These are phyloP conservation scores for Hippolais icterina DNA, from an alignment of 2,113 vertebrate species.

Conservation along the genomic window DNA sequence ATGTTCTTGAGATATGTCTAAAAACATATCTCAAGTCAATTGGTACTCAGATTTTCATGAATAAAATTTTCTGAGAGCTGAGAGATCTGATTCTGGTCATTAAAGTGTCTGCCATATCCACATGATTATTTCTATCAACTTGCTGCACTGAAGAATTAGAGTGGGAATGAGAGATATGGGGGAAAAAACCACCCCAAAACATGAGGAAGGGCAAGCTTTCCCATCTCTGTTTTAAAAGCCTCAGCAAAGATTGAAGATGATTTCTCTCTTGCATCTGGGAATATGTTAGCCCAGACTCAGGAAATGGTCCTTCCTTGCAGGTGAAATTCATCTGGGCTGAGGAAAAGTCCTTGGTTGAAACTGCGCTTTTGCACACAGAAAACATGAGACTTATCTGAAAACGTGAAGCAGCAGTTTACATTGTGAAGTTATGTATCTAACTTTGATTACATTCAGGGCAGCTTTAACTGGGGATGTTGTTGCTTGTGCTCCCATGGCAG, in stretches of 20 bases:
- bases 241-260: background rate
- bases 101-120: background rate
- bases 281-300: background rate
- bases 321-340: background rate
- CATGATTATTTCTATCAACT: background rate
- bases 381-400: background rate
- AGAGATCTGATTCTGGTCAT: background rate
- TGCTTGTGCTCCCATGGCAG: background rate
- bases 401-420: background rate
- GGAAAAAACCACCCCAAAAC: fast-evolving
- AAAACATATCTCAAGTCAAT: background rate
- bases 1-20: background rate
- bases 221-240: background rate
- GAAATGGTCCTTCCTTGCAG: background rate
- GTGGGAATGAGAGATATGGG: background rate
- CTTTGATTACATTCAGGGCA: background rate
- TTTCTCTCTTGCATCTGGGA: background rate
- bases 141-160: background rate
- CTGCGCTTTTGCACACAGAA: background rate
- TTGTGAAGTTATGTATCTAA: background rate
- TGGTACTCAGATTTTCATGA: background rate
- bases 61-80: background rate
- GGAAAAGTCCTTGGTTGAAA: background rate
- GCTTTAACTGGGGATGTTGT: background rate
- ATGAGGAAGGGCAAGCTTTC: background rate